These are phyloP conservation scores for Idaea biselata DNA, from an alignment of 2,888 invertebrate species.

Conservation along the genomic window DNA sequence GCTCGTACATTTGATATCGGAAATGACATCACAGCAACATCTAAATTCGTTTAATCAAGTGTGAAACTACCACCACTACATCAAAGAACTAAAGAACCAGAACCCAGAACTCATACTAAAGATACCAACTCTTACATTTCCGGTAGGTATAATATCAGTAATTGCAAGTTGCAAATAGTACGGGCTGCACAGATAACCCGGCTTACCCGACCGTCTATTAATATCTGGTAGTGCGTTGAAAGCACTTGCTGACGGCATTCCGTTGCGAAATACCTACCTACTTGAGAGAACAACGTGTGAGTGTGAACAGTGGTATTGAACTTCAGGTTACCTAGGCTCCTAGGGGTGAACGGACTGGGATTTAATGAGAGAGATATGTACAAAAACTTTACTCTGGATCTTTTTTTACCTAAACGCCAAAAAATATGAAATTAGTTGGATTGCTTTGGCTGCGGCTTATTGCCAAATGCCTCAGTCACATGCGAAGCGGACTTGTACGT, in stretches of 20 bases:
- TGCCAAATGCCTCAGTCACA: too few relatives aligned
- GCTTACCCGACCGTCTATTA: neutral
- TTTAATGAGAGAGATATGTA: neutral
- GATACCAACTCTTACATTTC: neutral
- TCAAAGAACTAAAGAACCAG: neutral
- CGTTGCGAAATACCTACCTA: neutral
- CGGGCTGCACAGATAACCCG: neutral
- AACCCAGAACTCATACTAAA: neutral
- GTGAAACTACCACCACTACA: neutral
- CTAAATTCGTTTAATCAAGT: neutral
- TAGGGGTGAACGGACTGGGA: neutral
- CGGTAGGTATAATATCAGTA: neutral
- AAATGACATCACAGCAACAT: neutral
- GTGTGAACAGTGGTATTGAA: constrained; percentile 1
- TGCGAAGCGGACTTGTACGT: too few relatives aligned
- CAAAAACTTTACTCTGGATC: neutral
- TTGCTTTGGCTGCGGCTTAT: too few relatives aligned
- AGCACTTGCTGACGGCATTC: constrained; percentile 1
- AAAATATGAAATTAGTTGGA: too few relatives aligned
- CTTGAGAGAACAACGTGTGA: neutral
- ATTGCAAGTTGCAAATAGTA: neutral
- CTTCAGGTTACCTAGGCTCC: neutral
- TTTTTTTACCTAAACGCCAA: too few relatives aligned
- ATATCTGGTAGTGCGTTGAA: neutral
- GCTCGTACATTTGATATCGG: neutral